Conservation (phyloP, 2,113 vertebrate species). For the Arizona elegans region DNA sequence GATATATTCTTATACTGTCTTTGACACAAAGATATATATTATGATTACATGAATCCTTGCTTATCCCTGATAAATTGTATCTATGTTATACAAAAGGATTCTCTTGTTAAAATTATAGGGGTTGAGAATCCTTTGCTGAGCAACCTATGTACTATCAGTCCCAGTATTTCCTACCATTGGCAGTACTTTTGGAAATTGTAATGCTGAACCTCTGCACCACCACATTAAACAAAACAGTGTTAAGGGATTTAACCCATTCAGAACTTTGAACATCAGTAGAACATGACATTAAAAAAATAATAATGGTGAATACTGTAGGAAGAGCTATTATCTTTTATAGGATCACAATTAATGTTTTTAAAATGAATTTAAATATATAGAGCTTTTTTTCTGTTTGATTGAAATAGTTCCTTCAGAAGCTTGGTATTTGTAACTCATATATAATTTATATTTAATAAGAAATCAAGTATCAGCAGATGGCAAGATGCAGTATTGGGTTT, state of each 20-base stretch:
- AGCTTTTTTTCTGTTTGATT: neutral
- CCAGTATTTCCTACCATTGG: neutral
- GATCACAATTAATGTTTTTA: neutral
- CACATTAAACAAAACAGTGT: neutral
- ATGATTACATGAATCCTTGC: neutral
- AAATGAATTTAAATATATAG: neutral
- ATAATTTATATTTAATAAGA: neutral
- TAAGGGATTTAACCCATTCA: neutral
- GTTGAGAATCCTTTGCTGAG: neutral
- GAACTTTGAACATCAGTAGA: neutral
- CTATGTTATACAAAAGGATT: neutral
- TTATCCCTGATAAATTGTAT: conserved; percentile 11
- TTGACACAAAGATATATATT: neutral
- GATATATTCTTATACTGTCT: neutral
- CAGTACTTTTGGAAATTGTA: neutral
- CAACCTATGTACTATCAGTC: neutral
- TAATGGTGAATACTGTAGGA: neutral
- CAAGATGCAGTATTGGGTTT: neutral
- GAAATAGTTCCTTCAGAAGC: neutral
- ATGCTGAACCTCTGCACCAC: neutral
- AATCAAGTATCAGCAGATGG: neutral
- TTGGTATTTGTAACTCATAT: neutral
- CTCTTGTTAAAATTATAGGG: neutral
- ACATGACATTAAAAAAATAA: neutral
- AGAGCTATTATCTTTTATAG: neutral